phyloP scores from a whole-genome alignment of 2,888 invertebrate species.

The Oscheius sp. region DNA sequence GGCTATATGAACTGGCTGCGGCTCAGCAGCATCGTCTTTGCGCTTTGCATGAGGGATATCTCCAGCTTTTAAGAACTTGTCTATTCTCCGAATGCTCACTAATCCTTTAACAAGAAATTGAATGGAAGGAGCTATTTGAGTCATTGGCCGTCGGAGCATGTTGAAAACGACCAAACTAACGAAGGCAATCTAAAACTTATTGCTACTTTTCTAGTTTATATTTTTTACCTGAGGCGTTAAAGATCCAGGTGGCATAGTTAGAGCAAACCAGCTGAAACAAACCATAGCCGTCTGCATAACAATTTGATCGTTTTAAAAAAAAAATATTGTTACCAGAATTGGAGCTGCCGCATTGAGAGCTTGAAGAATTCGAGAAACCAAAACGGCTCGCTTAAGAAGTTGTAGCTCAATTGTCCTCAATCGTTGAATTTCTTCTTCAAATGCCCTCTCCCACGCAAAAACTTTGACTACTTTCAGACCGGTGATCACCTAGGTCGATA shows the following conservation, averaged over 20 bases:
- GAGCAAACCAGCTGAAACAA: constrained; percentile 25
- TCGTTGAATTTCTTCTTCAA: constrained; percentile 22
- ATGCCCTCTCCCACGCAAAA: constrained; percentile 26
- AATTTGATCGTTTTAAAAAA: constrained; percentile 16
- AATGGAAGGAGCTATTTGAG: constrained; percentile 37
- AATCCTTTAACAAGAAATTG: constrained; percentile 34
- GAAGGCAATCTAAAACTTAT: constrained; percentile 40
- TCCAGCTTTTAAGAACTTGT: constrained; percentile 8
- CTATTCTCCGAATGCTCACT: constrained; percentile 18
- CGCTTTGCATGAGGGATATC: constrained; percentile 8
- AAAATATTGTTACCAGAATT: constrained; percentile 35
- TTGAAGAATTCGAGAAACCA: constrained; percentile 38
- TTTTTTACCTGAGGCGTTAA: constrained; percentile 28
- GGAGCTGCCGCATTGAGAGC: constrained; percentile 43
- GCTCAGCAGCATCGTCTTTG: background rate
- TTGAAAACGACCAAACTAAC: constrained; percentile 46
- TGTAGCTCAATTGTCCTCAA: constrained; percentile 13
- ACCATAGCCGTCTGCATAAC: constrained; percentile 22
- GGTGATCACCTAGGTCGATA: constrained; percentile 30
- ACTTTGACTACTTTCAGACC: constrained; percentile 34
- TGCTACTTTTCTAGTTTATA: too few relatives aligned
- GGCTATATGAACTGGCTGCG: constrained; percentile 13
- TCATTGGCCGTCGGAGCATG: constrained; percentile 42
- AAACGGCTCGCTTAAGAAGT: background rate
- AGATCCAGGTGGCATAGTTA: constrained; percentile 10